phyloP scores from a whole-genome alignment of 2,797 vertebrate species.

The Phrynocephalus vlangalii region DNA sequence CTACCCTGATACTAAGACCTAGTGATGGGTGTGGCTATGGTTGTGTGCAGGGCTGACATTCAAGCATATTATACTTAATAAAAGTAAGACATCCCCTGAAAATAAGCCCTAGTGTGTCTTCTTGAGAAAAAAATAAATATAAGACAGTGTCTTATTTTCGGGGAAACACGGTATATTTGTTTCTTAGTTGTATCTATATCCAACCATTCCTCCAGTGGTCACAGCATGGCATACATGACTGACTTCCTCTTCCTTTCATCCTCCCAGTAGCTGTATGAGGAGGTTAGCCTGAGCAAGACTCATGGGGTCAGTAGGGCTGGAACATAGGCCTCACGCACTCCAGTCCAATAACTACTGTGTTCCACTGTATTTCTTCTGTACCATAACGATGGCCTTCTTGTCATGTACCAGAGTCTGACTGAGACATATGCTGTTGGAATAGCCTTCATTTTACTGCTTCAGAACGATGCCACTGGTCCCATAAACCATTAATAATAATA shows the following conservation, averaged over 20 bases:
- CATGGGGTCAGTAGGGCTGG: neutral
- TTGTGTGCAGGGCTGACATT: too few relatives aligned
- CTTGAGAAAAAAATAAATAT: too few relatives aligned
- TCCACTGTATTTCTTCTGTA: neutral
- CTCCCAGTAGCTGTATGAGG: neutral
- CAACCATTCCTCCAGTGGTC: neutral
- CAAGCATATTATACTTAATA: too few relatives aligned
- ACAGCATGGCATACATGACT: neutral
- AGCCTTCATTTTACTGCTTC: neutral
- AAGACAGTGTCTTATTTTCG: too few relatives aligned
- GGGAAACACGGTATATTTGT: neutral
- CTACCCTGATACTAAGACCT: too few relatives aligned
- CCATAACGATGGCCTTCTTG: neutral
- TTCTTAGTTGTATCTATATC: neutral
- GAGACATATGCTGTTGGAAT: neutral
- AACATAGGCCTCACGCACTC: neutral
- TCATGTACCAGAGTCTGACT: neutral
- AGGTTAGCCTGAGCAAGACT: neutral
- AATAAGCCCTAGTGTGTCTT: too few relatives aligned
- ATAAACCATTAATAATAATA: too few relatives aligned
- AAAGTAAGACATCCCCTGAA: too few relatives aligned
- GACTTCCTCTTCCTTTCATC: neutral
- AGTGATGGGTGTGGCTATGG: too few relatives aligned
- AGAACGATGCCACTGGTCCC: neutral
- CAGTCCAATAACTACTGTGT: neutral